Base-by-base conservation (phyloP, 2,888 invertebrate genomes). In the Hirtodrosophila histrioides region DNA sequence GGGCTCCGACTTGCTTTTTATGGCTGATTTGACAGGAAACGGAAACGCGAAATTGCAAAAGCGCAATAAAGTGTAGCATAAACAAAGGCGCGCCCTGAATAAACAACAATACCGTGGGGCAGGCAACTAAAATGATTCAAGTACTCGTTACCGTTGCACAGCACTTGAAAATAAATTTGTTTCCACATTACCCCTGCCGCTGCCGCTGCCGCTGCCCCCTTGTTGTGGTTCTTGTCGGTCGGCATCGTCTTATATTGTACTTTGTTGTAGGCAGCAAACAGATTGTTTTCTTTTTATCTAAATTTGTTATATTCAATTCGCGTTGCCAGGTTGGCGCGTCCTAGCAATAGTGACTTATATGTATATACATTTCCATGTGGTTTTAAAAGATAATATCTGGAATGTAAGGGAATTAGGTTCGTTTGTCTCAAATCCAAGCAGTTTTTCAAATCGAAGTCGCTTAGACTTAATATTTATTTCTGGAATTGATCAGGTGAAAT, bases 51-150 rank as follows among this genome's bases (percentile, higher is more conserved):
- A 84, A 84, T 86, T 86, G 88, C 88, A 87, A 87, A 83, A 87
- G 86, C 88, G 88, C 86, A 84, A 84, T 87, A 87, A 84, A 84
- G 88, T 84, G 84, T 79, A 87, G 88, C 86, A 84, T 87, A 84
- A 84, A 87, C 84, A 84, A 87, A 87, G 86, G 83, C 75, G 78
- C 83, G 65, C 78, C 41, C 78, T 62, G 78, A 78, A 78, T 84
- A 84, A 75, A 81, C 78, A 80, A 75, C 71, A 45, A 55, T 12
- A 27, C 33, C 29, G 40, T 31, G 43, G 39, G 39, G 29, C 58
- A 64, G 54, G 54, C 76, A 71, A 74, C 74, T 74, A 75, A 74
- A 75, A 74, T 75, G 74, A 74, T 75, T 75, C 73, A 75, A 73
- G 75, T 41, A 57, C 73, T 74, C 76, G 74, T 75, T 74, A 71